A percentile compares a stretch with the other conserved stretches of the same genome.
Conservation (phyloP, 2,797 vertebrate species). For the Chrosomus eos region DNA sequence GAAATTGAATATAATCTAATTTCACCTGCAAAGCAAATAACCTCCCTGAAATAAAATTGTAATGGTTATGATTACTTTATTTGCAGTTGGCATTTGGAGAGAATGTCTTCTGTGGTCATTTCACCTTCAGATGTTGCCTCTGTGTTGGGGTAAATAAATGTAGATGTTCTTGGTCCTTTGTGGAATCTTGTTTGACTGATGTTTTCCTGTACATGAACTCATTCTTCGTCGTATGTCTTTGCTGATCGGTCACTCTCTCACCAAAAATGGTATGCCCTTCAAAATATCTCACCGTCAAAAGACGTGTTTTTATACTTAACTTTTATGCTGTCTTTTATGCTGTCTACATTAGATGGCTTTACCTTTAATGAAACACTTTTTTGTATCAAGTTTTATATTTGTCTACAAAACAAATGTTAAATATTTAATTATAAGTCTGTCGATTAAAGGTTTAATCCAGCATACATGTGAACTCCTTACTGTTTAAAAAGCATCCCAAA, state of each 20-base stretch:
- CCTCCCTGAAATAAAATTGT: constrained; percentile 18
- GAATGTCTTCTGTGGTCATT: constrained; percentile 17
- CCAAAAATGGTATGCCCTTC: not conserved
- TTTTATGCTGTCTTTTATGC: too few species aligned
- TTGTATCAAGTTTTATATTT: not conserved
- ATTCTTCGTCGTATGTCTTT: constrained; percentile 1
- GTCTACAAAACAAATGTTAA: not conserved
- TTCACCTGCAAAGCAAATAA: constrained; percentile 20
- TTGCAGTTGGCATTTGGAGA: constrained; percentile 36
- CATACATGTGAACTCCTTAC: not conserved
- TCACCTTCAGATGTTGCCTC: constrained; percentile 7
- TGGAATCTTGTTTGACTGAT: constrained; percentile 12
- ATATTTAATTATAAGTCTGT: not conserved
- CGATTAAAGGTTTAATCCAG: not conserved
- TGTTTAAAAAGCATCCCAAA: not conserved
- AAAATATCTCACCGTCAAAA: not conserved
- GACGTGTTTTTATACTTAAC: not conserved
- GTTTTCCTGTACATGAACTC: constrained; percentile 5
- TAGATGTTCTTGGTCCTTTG: constrained; percentile 14
- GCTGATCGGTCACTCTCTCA: not conserved
- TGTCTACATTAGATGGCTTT: not conserved
- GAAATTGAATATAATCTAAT: constrained; percentile 48
- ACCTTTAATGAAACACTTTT: not conserved
- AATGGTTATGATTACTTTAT: constrained; percentile 37
- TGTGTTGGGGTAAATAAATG: constrained; percentile 23